Evolutionary conservation across 2,797 vertebrate genomes (phyloP).

Genomic region (Delichon dasypus): DNA sequence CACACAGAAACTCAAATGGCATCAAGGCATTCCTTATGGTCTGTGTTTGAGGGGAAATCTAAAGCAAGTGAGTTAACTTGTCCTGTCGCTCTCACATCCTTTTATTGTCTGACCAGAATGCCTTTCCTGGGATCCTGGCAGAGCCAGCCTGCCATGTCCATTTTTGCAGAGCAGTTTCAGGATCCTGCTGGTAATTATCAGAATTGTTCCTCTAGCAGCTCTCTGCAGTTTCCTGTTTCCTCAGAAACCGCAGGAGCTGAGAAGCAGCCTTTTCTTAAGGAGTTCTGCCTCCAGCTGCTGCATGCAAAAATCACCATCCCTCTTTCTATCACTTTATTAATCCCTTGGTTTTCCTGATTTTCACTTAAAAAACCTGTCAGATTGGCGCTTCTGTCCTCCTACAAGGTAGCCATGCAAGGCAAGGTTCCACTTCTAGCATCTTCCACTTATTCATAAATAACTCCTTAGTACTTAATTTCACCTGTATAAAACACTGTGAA

Average conservation of each 20-base stretch:
- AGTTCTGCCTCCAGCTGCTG: background rate
- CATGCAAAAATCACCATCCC: background rate
- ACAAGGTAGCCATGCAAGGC: background rate
- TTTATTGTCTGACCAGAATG: background rate
- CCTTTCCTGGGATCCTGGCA: background rate
- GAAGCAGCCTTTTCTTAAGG: background rate
- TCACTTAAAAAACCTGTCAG: background rate
- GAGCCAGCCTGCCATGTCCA: background rate
- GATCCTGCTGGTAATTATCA: background rate
- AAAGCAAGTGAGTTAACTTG: background rate
- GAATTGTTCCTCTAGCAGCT: background rate
- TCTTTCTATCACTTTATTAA: background rate
- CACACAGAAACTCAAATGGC: background rate
- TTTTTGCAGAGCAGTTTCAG: background rate
- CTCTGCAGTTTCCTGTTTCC: background rate
- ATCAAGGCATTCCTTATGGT: background rate
- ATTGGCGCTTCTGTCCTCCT: background rate
- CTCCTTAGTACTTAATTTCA: background rate
- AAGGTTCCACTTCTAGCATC: background rate
- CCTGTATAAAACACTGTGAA: background rate
- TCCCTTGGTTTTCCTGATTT: background rate
- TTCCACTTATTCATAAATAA: background rate
- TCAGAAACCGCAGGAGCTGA: background rate
- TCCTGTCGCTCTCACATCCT: background rate
- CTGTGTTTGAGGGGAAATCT: background rate